Percentiles rank a stretch among this genome's conserved stretches.
phyloP scores from a whole-genome alignment of 2,797 vertebrate species.

The Dicrostonyx torquatus region DNA sequence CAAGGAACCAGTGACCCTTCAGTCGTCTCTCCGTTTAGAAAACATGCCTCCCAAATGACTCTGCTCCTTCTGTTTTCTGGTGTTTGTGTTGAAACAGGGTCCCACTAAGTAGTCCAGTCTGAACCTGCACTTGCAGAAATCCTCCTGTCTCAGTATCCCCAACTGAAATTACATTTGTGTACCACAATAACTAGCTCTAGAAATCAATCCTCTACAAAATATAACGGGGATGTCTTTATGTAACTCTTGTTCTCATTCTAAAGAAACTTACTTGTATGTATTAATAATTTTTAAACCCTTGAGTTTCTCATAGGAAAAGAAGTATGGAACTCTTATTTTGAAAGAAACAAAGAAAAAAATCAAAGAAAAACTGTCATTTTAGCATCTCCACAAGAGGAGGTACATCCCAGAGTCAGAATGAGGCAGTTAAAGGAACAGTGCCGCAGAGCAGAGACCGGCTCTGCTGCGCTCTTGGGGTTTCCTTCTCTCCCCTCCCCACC shows the following conservation, averaged over 20 bases:
- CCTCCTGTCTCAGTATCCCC: neutral
- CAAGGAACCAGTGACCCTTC: neutral
- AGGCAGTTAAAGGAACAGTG: neutral
- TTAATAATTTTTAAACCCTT: slow-evolving; percentile 32
- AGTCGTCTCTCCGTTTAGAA: slow-evolving; percentile 5
- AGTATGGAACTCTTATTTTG: slow-evolving; percentile 39
- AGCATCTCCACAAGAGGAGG: neutral
- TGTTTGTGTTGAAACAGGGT: neutral
- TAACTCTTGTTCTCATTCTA: neutral
- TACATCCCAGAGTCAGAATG: neutral
- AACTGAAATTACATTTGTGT: neutral
- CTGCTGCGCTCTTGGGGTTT: neutral
- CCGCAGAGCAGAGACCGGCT: neutral
- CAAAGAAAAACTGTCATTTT: slow-evolving; percentile 19
- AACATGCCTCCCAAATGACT: slow-evolving; percentile 10
- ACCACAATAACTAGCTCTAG: neutral
- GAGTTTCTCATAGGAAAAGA: slow-evolving; percentile 26
- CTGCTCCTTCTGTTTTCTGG: neutral
- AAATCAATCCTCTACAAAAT: slow-evolving; percentile 40
- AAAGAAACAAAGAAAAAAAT: neutral
- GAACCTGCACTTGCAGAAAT: neutral
- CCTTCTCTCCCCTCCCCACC: neutral
- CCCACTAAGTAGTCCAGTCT: neutral
- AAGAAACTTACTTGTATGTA: neutral
- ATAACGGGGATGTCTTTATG: neutral